Conservation (phyloP, 2,113 vertebrate species). For the Zapus hudsonius region DNA sequence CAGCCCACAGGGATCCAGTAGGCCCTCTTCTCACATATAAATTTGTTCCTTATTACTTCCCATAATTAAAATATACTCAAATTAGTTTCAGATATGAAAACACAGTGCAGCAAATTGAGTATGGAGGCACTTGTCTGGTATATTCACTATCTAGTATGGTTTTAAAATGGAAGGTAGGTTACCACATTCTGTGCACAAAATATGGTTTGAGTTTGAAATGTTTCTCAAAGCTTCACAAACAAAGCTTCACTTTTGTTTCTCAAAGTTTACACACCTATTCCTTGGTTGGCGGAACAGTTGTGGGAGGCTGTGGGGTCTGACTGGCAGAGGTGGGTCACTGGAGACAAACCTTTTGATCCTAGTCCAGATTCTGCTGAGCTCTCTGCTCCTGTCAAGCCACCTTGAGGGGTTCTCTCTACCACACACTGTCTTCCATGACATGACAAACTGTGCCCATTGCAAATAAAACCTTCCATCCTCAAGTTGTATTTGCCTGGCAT, state of each 20-base stretch:
- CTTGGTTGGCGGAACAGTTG: neutral
- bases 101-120: neutral
- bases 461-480: neutral
- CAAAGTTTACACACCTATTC: neutral
- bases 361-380: no score
- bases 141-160: neutral
- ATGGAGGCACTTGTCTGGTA: neutral
- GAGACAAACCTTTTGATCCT: no score
- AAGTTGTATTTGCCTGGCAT: no score
- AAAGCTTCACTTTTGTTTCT: no score
- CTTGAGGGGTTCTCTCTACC: no score
- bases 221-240: neutral
- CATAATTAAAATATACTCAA: neutral
- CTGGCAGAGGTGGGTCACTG: no score
- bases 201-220: neutral
- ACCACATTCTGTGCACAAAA: neutral
- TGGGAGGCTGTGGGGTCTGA: neutral
- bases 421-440: neutral
- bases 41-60: neutral
- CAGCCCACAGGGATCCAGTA: neutral
- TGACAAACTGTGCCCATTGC: neutral
- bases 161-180: slow-evolving; percentile 6
- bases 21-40: neutral
- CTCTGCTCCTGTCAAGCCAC: no score
- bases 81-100: neutral